Conservation (phyloP, 2,113 vertebrate genomes). For the Ctenodactylus gundi region DNA sequence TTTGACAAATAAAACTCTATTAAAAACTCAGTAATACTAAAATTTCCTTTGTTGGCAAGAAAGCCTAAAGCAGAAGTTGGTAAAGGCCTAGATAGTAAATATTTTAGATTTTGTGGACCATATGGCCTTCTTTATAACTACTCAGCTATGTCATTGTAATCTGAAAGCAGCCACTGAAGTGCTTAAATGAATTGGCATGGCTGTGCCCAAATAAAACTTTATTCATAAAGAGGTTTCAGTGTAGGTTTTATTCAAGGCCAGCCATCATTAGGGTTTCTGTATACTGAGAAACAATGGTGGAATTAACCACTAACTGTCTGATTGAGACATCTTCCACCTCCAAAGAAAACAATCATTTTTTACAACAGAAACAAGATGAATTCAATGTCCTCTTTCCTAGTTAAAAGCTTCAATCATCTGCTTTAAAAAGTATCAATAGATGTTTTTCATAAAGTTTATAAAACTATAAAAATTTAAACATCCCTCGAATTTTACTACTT, state of each 20-base stretch:
- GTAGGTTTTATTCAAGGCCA: background rate
- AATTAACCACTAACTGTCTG: slow-evolving; percentile 18
- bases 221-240: background rate
- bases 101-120: background rate
- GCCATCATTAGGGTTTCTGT: slow-evolving; percentile 13
- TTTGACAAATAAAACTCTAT: background rate
- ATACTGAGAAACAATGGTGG: background rate
- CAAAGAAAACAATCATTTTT: slow-evolving; percentile 52
- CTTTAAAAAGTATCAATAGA: background rate
- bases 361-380: slow-evolving; percentile 3
- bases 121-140: background rate
- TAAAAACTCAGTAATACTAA: slow-evolving; percentile 17
- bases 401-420: slow-evolving; percentile 11
- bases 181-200: background rate
- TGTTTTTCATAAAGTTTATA: slow-evolving; percentile 31
- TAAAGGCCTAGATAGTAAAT: background rate
- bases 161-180: background rate
- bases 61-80: background rate
- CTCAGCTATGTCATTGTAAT: background rate
- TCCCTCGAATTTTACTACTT: background rate
- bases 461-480: background rate
- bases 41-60: background rate
- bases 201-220: background rate
- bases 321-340: background rate
- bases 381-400: background rate